phyloP scores from a whole-genome alignment of 2,113 vertebrate species.

The Seriola aureovittata region DNA sequence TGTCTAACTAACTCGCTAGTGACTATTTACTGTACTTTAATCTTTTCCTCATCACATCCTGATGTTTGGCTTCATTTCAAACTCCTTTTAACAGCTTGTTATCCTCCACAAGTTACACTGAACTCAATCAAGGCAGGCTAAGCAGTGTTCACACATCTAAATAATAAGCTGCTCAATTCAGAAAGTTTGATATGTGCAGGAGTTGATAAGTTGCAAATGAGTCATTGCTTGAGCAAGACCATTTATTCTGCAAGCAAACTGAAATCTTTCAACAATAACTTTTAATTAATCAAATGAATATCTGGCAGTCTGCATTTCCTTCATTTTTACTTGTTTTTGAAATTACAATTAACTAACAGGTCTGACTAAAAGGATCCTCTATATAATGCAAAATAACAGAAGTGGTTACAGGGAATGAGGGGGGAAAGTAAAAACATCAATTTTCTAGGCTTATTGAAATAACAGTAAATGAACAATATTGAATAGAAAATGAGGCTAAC shows the following conservation, averaged over 20 bases:
- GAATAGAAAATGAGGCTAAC: neutral
- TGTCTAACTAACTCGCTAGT: neutral
- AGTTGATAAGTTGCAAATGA: neutral
- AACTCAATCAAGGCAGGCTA: neutral
- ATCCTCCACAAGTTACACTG: neutral
- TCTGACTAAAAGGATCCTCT: neutral
- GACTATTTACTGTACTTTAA: neutral
- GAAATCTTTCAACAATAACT: neutral
- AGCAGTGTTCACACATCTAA: neutral
- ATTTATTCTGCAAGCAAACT: neutral
- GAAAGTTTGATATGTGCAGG: neutral
- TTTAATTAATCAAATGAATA: neutral
- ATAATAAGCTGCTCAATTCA: neutral
- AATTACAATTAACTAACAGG: neutral
- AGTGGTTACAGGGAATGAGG: neutral
- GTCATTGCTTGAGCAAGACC: neutral
- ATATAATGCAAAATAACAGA: neutral
- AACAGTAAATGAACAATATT: conserved; percentile 4
- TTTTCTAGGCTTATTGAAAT: neutral
- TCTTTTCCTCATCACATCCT: neutral
- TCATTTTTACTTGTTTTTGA: neutral
- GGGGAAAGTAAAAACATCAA: neutral
- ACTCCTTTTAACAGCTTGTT: neutral
- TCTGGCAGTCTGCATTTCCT: neutral
- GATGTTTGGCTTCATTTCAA: neutral